Conservation (phyloP, 2,797 vertebrate species). For the Malacoraja senta region DNA sequence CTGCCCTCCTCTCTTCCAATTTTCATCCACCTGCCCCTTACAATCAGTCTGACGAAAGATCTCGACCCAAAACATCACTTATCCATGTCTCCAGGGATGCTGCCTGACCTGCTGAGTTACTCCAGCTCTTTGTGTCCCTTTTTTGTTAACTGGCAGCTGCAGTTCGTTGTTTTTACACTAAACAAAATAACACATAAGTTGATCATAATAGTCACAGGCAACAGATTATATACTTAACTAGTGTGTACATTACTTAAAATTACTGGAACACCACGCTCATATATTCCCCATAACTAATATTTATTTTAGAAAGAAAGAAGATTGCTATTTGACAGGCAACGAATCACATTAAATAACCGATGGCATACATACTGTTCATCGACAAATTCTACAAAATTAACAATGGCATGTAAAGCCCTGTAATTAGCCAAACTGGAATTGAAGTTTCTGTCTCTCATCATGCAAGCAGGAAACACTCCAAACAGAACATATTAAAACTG, state of each 20-base stretch:
- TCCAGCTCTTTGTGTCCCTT: too few relatives aligned
- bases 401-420: not conserved
- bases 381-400: constrained; percentile 35
- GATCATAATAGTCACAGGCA: not conserved
- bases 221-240: not conserved
- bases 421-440: constrained; percentile 22
- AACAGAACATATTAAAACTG: constrained; percentile 40
- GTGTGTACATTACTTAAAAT: not conserved
- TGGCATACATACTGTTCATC: not conserved
- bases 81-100: too few relatives aligned
- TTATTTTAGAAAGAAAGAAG: constrained; percentile 7
- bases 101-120: too few relatives aligned
- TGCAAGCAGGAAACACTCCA: not conserved
- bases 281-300: not conserved
- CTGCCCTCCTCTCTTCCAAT: too few relatives aligned
- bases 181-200: too few relatives aligned
- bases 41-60: too few relatives aligned
- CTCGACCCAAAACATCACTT: too few relatives aligned
- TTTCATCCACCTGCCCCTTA: too few relatives aligned
- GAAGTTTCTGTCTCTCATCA: constrained; percentile 13
- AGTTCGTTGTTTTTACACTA: too few relatives aligned
- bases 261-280: not conserved
- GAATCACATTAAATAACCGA: not conserved
- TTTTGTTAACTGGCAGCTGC: too few relatives aligned
- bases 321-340: not conserved